phyloP scores from a whole-genome alignment of 2,888 invertebrate genomes.

The Scaptomyza tumidula region DNA sequence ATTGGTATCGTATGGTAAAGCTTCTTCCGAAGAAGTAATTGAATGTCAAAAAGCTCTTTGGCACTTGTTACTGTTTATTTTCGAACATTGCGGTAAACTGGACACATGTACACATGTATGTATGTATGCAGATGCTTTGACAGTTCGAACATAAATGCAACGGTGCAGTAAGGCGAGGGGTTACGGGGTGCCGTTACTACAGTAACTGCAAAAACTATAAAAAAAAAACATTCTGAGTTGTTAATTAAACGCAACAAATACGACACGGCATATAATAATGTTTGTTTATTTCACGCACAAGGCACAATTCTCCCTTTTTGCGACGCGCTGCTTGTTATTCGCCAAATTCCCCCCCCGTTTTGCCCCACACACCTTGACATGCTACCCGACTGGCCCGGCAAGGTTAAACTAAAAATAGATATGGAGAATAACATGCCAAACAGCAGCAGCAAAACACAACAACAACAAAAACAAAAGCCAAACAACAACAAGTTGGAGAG shows the following conservation, averaged over 20 bases:
- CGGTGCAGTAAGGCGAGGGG: no score
- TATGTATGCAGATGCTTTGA: neutral
- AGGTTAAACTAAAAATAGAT: slow-evolving; percentile 75
- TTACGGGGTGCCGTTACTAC: neutral
- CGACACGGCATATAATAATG: slow-evolving; percentile 54
- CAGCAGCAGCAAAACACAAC: slow-evolving; percentile 30
- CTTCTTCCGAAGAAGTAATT: neutral
- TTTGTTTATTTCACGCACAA: neutral
- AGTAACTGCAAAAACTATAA: neutral
- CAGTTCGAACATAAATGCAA: neutral
- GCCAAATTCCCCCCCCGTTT: neutral
- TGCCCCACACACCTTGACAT: slow-evolving; percentile 16
- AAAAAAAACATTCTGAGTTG: neutral
- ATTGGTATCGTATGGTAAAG: neutral
- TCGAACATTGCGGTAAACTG: neutral
- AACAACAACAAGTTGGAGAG: slow-evolving; percentile 66
- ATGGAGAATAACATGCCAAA: slow-evolving; percentile 71
- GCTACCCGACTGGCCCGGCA: slow-evolving; percentile 52
- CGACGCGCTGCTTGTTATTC: neutral
- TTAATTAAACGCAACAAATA: slow-evolving; percentile 46
- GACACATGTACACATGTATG: neutral
- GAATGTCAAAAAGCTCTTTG: neutral
- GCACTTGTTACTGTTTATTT: slow-evolving; percentile 4
- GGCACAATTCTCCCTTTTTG: neutral
- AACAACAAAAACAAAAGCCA: slow-evolving; percentile 16